Percentiles rank a stretch among this genome's conserved stretches.
Evolutionary conservation across 2,888 invertebrate species (phyloP).

Genomic region (Coenonympha glycerion): DNA sequence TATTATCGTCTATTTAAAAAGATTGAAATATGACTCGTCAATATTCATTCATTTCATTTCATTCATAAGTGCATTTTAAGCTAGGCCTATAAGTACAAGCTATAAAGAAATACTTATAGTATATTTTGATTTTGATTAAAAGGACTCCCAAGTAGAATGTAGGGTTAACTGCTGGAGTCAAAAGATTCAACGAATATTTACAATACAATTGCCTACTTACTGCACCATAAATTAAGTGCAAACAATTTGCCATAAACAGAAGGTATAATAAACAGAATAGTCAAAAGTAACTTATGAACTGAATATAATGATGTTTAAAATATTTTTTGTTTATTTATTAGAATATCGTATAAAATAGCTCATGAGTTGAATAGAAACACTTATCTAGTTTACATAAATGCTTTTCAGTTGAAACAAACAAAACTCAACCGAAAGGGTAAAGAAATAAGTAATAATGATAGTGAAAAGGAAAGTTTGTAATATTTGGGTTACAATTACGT

Average conservation of each 20-base stretch:
- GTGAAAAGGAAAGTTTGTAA: conserved; percentile 17
- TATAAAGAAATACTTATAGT: too few species aligned
- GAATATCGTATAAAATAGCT: not conserved
- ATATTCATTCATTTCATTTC: too few species aligned
- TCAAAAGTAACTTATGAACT: not conserved
- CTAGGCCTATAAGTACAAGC: too few species aligned
- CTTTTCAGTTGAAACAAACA: not conserved
- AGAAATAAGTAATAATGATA: conserved; percentile 7
- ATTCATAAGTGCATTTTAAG: too few species aligned
- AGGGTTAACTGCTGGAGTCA: conserved; percentile 8
- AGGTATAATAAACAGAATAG: not conserved
- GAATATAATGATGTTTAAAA: too few species aligned
- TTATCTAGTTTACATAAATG: not conserved
- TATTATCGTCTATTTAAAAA: too few species aligned
- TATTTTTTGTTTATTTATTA: too few species aligned
- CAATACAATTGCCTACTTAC: not conserved
- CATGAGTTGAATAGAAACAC: not conserved
- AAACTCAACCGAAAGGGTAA: conserved; percentile 6
- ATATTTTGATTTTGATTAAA: too few species aligned
- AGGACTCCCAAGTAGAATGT: not conserved
- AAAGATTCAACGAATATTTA: conserved; percentile 12
- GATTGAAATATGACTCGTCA: too few species aligned
- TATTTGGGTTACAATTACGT: conserved; percentile 52
- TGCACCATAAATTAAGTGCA: not conserved
- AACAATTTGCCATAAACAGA: not conserved